Base-by-base conservation (phyloP, 2,888 invertebrate genomes). In the Leptopilina drosophilae region DNA sequence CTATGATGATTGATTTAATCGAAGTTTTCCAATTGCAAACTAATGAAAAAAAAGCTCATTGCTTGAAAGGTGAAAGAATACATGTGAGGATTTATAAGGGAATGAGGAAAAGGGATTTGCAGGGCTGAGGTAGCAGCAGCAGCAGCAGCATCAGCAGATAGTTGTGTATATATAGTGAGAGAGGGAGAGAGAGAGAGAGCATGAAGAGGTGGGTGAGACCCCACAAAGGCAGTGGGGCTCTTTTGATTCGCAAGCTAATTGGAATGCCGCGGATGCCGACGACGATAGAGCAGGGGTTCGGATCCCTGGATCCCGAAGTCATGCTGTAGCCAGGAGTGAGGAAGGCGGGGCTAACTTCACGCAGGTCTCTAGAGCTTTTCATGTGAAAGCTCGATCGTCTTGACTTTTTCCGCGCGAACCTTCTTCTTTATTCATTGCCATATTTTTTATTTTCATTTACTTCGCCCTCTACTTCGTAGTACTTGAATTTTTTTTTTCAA, bases 231-330 rank as follows among this genome's bases (percentile, higher is more conserved):
- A 90, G 87, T 90, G 88, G 87, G 90, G 90, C 90, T 91, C 91
- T 90, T 91, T 91, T 91, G 91, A 91, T 91, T 91, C 91, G 90
- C 90, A 89, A 90, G 91, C 91, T 90, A 90, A 91, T 91, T 91
- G 91, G 91, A 91, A 91, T 91, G 90, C 90, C 90, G 88, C 88
- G 90, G 90, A 91, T 91, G 90, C 91, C 91, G 89, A 89, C 90
- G 90, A 87, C 89, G 89, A 88, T 88, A 88, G 87, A 88, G 89
- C 87, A 86, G 83, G 86, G 88, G 85, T 82, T 82, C 81, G 83
- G 81, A 85, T 84, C 82, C 82, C 82, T 79, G 83, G 84, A 84
- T 85, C 86, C 87, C 86, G 85, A 89, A 87, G 87, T 87, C 82
- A 85, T 80, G 85, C 75, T 85, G 84, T 77, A 87, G 83, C 84